Conservation (phyloP, 2,113 vertebrate species). For the Tauraco erythrolophus region DNA sequence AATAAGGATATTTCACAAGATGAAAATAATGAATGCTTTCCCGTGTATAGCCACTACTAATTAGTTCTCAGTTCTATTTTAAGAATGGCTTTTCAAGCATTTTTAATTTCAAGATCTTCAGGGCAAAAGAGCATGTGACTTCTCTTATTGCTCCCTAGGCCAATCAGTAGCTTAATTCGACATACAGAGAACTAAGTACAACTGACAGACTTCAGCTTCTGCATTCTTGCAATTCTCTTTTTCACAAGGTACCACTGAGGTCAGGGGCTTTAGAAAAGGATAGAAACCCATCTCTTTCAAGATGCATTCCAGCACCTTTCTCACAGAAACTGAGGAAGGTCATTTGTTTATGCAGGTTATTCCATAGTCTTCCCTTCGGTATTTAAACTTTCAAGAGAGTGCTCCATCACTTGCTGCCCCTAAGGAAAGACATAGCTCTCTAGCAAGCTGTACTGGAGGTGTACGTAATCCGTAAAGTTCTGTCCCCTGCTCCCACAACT, state of each 20-base stretch:
- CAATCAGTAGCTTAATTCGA: conserved; percentile 45
- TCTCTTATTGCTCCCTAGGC: background rate
- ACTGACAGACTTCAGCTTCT: conserved; percentile 2
- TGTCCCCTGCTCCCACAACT: background rate
- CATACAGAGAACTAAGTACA: background rate
- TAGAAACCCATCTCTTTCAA: background rate
- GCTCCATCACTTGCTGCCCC: background rate
- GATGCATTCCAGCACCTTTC: background rate
- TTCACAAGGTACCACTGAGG: background rate
- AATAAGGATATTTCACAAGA: background rate
- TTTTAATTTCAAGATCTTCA: conserved; percentile 14
- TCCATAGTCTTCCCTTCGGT: background rate
- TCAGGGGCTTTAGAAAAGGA: background rate
- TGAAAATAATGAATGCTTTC: background rate
- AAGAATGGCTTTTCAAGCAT: conserved; percentile 10
- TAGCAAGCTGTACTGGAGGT: background rate
- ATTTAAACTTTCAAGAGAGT: background rate
- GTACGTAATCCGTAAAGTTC: background rate
- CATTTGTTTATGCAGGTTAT: background rate
- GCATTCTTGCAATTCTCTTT: conserved; percentile 33
- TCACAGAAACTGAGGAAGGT: background rate
- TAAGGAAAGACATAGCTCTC: background rate
- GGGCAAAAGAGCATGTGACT: conserved; percentile 39
- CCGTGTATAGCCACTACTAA: background rate
- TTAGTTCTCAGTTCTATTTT: conserved; percentile 14